phyloP scores from a whole-genome alignment of 2,797 vertebrate species.

The Bryconaethiops microstoma region DNA sequence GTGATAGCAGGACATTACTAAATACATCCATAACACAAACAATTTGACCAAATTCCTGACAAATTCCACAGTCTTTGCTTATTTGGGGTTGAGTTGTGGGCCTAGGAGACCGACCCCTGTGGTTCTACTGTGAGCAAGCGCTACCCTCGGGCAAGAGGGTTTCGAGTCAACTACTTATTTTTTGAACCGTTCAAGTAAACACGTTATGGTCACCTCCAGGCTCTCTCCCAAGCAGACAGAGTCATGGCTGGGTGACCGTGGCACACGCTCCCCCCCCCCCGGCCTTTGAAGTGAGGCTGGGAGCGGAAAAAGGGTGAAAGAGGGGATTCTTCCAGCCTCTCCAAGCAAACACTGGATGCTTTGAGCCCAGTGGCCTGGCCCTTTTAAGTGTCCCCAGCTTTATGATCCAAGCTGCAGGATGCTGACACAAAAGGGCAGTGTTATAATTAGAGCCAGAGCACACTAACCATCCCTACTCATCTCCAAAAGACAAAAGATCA shows the following conservation, averaged over 20 bases:
- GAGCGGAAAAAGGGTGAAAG: conserved; percentile 52
- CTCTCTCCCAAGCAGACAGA: conserved; percentile 22
- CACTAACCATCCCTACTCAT: conserved; percentile 8
- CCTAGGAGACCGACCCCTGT: background rate
- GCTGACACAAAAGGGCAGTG: conserved; percentile 44
- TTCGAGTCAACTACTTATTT: conserved; percentile 14
- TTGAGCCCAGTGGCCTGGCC: conserved; percentile 36
- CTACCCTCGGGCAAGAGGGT: background rate
- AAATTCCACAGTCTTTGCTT: background rate
- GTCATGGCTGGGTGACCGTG: conserved; percentile 29
- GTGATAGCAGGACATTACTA: background rate
- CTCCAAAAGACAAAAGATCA: conserved; percentile 1
- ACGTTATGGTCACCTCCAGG: conserved; percentile 15
- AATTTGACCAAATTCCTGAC: background rate
- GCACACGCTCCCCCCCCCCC: conserved; percentile 34
- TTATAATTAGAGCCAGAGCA: conserved; percentile 40
- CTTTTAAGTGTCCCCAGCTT: conserved; percentile 39
- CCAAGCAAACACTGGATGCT: conserved; percentile 50
- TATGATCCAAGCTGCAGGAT: conserved; percentile 41
- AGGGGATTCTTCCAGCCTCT: conserved; percentile 48
- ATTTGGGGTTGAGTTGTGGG: background rate
- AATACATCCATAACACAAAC: background rate
- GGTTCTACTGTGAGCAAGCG: background rate
- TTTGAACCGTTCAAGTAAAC: conserved; percentile 28
- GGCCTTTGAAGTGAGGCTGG: conserved; percentile 50